Evolutionary conservation across 2,113 vertebrate genomes (phyloP), one percentile per base, ranked within the genome.

Genomic region (Fulica atra): DNA sequence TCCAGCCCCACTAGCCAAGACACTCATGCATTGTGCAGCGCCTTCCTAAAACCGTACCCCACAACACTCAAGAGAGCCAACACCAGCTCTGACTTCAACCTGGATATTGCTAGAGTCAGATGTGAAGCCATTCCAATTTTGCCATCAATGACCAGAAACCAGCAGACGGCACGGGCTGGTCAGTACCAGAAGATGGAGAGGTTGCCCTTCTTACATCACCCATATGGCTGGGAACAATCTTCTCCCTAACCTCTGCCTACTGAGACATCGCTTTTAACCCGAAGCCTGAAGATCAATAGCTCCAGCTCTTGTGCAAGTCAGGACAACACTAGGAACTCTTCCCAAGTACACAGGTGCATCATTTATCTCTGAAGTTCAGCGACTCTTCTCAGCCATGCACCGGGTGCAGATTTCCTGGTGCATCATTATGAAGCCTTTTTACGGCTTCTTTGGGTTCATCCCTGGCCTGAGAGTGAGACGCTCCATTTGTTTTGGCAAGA

Each of bases 401-500:
- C 33, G 73, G 77, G 29, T 54, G 54, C 56, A 35, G 19, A 28
- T 88, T 64, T 81, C 80, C 77, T 68, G 72, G 23, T 26, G 65
- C 16, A 6, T 83, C 76, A 19, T 44, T 42, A 71, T 2, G 1
- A 80, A 42, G 57, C 26, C 17, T 82, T 86, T 90, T 71, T 53
- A 83, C 0, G 0, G 26, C 70, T 77, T 85, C 89, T 82, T 73
- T 56, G 87, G 84, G 70, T 51, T 85, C 80, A 80, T 25, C 76
- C 65, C 91, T 38, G 91, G 74, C 74, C 91, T 13, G 35, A 92
- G 83, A 2, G 0, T 1, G 46, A 93, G 81, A 84, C 0, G 28
- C 82, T 96, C 86, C 91, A 80, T 95, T 93, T 96, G 89, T 95
- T 96, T 94, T 96, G 95, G 95, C 92, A 96, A 88, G 93, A 93